Evolutionary conservation across 1,140 invertebrate species (phyloP).

Genomic region (Diprion similis): DNA sequence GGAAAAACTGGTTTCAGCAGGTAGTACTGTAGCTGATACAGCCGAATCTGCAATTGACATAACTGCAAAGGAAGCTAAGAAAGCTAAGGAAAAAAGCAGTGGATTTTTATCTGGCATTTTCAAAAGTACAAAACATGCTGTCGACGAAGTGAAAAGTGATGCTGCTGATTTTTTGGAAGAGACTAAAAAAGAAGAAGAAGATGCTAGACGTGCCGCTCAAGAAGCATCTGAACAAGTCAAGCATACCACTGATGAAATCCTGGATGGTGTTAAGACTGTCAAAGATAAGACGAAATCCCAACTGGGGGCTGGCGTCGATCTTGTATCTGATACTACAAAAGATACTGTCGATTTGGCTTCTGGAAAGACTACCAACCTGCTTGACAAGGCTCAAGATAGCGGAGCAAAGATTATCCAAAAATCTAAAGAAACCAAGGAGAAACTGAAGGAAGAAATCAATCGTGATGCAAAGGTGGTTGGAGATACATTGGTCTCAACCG

Average conservation of each 20-base stretch:
- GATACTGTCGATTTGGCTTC: not conserved
- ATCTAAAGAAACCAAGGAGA: conserved; percentile 12
- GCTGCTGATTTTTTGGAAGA: conserved; percentile 11
- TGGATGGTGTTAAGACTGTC: not conserved
- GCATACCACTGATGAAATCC: not conserved
- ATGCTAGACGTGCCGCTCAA: conserved; percentile 9
- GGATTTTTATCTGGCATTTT: conserved; percentile 31
- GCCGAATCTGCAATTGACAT: conserved; percentile 15
- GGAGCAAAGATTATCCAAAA: not conserved
- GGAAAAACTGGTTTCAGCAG: conserved; percentile 16
- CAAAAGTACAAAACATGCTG: conserved; percentile 14
- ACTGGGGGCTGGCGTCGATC: not conserved
- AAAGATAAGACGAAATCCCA: not conserved
- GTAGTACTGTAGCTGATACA: conserved; percentile 28
- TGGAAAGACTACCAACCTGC: not conserved
- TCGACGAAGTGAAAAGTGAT: conserved; percentile 14
- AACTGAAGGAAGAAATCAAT: conserved; percentile 23
- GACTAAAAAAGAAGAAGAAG: conserved; percentile 13
- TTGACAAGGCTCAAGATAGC: conserved; percentile 13
- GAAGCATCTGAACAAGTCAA: conserved; percentile 6
- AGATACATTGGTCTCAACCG: conserved; percentile 16
- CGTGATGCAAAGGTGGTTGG: conserved; percentile 20
- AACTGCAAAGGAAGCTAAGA: conserved; percentile 34
- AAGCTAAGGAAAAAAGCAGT: conserved; percentile 24
- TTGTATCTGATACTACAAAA: not conserved